Base-by-base conservation (phyloP, 2,113 vertebrate species). In the Salvelinus alpinus region DNA sequence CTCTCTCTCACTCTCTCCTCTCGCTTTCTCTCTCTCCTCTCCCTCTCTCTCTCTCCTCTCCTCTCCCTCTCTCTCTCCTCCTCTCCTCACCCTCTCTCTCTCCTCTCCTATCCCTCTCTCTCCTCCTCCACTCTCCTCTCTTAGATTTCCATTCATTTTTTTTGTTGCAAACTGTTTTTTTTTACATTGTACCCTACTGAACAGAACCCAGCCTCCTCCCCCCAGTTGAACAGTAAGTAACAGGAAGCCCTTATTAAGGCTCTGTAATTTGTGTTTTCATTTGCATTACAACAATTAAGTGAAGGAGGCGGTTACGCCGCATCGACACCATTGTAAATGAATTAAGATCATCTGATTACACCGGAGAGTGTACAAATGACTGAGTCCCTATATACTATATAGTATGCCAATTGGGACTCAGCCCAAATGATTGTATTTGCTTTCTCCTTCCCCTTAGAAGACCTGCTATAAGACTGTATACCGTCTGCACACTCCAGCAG, bases 331-430 rank as follows among this genome's bases (percentile, higher is more conserved):
- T 74, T 84, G 85, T 84, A 62, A 91, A 89, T 85, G 76, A 86
- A 91, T 92, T 88, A 90, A 85, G 80, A 83, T 89, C 80, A 88
- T 90, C 80, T 80, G 88, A 92, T 91, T 90, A 85, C 57, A 88
- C 9, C 0, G 5, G 29, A 20, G 9, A 47, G n/a, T 22, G 59
- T 24, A 16, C 38, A 44, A 54, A 54, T 18, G 3, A 54, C 14
- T 54, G 51, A 16, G 4, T 54, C 16, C 51, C 14, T 54, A 54
- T 54, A 18, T 54, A 44, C 38, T 34, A 34, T 34, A 34, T 34
- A 6, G 31, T 34, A 6, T 44, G 8, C 8, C 8, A 44, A 9
- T 44, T 44, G 8, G 8, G 38, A 44, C 38, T 2, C 9, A 11
- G 16, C 5, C 54, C 13, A 57, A 57, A 57, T 20, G 16, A 16